Evolutionary conservation across 2,797 vertebrate species (phyloP).

Genomic region (Hafferia zeledoni): DNA sequence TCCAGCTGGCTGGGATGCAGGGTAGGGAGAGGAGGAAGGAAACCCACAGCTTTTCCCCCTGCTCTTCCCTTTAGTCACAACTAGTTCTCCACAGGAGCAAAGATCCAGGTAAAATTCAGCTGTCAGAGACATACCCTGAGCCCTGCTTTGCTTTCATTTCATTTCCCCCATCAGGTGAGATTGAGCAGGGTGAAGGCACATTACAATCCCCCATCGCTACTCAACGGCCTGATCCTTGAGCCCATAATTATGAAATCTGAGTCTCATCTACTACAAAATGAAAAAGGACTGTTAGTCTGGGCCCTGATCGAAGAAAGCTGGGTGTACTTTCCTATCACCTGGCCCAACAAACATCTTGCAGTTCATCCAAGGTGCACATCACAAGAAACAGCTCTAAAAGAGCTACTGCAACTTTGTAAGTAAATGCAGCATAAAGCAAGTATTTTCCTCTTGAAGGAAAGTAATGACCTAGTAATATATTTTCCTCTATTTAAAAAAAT

Average conservation of each 20-base stretch:
- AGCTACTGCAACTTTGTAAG: not conserved
- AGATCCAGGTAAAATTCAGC: not conserved
- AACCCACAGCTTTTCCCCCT: not conserved
- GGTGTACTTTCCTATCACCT: not conserved
- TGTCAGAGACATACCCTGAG: not conserved
- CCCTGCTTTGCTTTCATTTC: not conserved
- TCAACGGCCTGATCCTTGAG: not conserved
- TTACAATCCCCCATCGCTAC: not conserved
- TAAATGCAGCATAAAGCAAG: not conserved
- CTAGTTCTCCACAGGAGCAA: not conserved
- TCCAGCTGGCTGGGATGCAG: not conserved
- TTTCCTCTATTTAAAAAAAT: not conserved
- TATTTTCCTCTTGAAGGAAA: not conserved
- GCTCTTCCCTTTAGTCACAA: not conserved
- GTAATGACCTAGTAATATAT: not conserved
- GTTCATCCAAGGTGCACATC: not conserved
- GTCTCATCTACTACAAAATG: not conserved
- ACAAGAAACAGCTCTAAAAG: not conserved
- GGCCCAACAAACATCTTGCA: not conserved
- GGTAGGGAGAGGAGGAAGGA: not conserved
- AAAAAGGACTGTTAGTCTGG: not conserved
- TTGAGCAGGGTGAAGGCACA: not conserved
- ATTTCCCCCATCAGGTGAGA: rapidly evolving
- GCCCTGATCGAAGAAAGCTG: not conserved
- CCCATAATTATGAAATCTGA: not conserved